Evolutionary conservation across 2,797 vertebrate species (phyloP).

Genomic region (Euphonia xanthogaster): DNA sequence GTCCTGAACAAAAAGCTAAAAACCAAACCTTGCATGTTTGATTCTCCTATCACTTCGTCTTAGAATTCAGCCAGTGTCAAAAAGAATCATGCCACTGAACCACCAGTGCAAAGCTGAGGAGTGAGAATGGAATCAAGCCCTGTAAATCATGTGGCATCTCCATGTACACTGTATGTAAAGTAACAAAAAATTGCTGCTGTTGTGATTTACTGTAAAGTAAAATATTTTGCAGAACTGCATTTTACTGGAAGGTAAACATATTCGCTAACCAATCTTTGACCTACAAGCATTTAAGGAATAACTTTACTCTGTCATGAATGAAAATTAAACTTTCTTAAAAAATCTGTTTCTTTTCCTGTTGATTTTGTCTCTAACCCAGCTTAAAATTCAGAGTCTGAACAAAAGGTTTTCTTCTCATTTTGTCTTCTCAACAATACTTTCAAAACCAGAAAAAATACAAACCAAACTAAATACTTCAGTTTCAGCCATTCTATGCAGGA

Average conservation of each 20-base stretch:
- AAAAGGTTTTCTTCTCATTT: neutral
- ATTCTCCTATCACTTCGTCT: neutral
- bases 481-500: neutral
- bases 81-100: neutral
- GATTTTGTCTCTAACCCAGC: neutral
- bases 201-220: slow-evolving; percentile 2
- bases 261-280: neutral
- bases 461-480: neutral
- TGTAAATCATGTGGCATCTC: neutral
- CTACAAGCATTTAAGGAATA: slow-evolving; percentile 1
- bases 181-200: neutral
- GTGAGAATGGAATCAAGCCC: neutral
- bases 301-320: neutral
- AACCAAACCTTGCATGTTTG: neutral
- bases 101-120: neutral
- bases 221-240: neutral
- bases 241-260: neutral
- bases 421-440: neutral
- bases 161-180: neutral
- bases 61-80: neutral
- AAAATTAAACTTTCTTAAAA: slow-evolving; percentile 30
- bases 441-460: neutral
- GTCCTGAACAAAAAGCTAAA: neutral
- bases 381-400: neutral
- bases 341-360: neutral